Percentiles rank a stretch among this genome's conserved stretches.
phyloP scores from a whole-genome alignment of 2,113 vertebrate species.

The Sardina pilchardus region DNA sequence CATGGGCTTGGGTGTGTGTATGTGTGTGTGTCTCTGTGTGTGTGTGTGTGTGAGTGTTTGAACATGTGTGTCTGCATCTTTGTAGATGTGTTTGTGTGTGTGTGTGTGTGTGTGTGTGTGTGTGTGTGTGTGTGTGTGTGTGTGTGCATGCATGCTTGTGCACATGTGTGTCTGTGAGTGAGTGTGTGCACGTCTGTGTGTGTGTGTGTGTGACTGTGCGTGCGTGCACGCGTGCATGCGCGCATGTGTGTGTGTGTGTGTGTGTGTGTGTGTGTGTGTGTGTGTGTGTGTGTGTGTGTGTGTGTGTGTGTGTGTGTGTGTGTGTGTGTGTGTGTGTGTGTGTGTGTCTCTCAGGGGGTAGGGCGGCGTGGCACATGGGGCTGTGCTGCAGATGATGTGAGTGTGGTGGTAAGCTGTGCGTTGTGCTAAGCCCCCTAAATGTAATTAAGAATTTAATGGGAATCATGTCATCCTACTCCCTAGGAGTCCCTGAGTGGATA shows the following conservation, averaged over 20 bases:
- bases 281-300: neutral
- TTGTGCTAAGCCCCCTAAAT: constrained; percentile 68
- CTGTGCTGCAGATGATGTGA: constrained; percentile 53
- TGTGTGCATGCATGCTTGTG: neutral
- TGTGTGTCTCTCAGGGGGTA: constrained; percentile 41
- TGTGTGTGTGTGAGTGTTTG: neutral
- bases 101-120: constrained; percentile 5
- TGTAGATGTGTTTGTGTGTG: neutral
- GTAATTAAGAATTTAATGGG: constrained; percentile 72
- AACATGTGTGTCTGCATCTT: neutral
- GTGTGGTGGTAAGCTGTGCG: constrained; percentile 56
- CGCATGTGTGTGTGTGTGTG: neutral
- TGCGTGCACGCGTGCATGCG: neutral
- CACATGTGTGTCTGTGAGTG: constrained; percentile 9
- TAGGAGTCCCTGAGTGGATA: constrained; percentile 55
- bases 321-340: neutral
- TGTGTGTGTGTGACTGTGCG: neutral
- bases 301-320: neutral
- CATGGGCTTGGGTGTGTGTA: neutral
- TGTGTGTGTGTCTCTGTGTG: neutral
- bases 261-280: neutral
- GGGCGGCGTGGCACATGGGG: constrained; percentile 43
- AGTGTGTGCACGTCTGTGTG: neutral
- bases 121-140: neutral
- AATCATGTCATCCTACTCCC: constrained; percentile 67